phyloP scores from a whole-genome alignment of 2,797 vertebrate genomes.

The Anguilla megastoma region DNA sequence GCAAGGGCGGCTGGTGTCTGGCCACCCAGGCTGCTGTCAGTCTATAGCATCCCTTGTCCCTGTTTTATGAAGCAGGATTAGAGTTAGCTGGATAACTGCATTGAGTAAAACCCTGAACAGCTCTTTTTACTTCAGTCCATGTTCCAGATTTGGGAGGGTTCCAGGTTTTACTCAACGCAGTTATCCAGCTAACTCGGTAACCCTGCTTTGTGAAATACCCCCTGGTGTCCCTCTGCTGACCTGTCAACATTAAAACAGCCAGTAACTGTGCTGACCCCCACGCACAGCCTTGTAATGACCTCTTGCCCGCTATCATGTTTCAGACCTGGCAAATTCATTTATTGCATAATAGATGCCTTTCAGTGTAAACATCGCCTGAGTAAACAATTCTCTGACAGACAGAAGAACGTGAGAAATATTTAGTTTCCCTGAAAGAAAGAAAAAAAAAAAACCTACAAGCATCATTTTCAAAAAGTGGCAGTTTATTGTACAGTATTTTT shows the following conservation, averaged over 20 bases:
- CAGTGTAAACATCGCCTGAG: neutral
- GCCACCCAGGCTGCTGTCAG: neutral
- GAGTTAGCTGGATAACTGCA: too few species aligned
- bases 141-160: too few species aligned
- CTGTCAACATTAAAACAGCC: neutral
- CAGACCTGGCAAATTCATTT: neutral
- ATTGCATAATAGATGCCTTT: neutral
- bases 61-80: too few species aligned
- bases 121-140: too few species aligned
- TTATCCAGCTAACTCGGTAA: too few species aligned
- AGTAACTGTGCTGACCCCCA: neutral
- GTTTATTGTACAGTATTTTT: constrained; percentile 32
- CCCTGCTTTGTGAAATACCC: too few species aligned
- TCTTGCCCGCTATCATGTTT: neutral
- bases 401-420: neutral
- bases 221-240: neutral
- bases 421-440: neutral
- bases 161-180: too few species aligned
- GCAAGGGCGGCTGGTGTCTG: neutral
- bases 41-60: too few species aligned
- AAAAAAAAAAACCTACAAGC: neutral
- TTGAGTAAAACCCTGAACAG: too few species aligned
- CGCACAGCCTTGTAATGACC: neutral
- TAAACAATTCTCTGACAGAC: neutral
- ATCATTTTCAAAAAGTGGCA: constrained; percentile 18